Conservation (phyloP, 2,888 invertebrate genomes). For the Leptopilina drosophilae region DNA sequence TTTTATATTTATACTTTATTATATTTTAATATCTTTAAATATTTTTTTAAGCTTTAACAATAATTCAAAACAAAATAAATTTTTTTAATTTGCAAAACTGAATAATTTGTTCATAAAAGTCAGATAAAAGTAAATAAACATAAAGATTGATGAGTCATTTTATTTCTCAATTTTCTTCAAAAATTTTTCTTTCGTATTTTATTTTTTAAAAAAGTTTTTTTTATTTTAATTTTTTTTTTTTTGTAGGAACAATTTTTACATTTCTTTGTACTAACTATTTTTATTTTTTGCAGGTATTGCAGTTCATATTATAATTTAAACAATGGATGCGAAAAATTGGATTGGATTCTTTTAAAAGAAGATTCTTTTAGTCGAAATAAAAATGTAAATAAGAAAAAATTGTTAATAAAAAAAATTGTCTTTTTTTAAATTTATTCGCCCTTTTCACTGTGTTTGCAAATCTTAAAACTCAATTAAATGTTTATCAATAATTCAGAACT, state of each 20-base stretch:
- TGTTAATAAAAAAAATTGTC: slow-evolving; percentile 21
- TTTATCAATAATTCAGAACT: no score
- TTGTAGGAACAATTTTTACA: neutral
- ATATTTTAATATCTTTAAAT: no score
- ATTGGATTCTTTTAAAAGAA: neutral
- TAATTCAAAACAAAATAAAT: no score
- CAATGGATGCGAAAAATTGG: neutral
- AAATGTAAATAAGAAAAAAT: slow-evolving; percentile 3
- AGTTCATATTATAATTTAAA: neutral
- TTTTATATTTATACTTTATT: no score
- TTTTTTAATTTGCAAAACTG: no score
- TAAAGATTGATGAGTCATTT: no score
- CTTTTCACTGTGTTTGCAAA: neutral
- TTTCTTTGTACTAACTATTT: slow-evolving; percentile 21
- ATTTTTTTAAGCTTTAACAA: no score
- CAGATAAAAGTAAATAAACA: no score
- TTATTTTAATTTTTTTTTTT: neutral
- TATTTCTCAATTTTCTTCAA: no score
- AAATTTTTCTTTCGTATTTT: no score
- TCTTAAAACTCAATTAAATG: no score
- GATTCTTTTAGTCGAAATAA: neutral
- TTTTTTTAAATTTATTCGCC: slow-evolving; percentile 58
- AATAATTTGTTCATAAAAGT: no score
- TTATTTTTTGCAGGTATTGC: slow-evolving; percentile 27
- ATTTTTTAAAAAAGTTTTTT: neutral